Evolutionary conservation across 2,113 vertebrate species (phyloP).

Genomic region (Spheniscus mendiculus): DNA sequence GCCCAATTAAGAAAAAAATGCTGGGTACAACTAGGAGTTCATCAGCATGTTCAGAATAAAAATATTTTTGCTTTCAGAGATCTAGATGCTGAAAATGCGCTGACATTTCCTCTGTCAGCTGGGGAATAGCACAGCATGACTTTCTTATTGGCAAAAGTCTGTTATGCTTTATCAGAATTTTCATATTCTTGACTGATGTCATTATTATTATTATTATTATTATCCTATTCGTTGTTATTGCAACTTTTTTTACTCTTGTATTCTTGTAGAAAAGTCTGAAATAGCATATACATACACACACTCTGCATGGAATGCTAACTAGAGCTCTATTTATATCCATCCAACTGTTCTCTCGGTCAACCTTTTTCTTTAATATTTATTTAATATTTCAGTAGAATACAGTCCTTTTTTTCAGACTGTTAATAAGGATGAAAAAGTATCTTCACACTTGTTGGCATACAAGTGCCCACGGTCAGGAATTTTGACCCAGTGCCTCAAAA

Average conservation of each 20-base stretch:
- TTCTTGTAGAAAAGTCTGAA: not conserved
- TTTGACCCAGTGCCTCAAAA: not conserved
- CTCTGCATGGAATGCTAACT: not conserved
- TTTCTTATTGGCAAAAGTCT: not conserved
- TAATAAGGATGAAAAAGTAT: not conserved
- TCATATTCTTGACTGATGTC: not conserved
- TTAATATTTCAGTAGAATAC: not conserved
- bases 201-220: not conserved
- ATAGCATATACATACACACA: not conserved
- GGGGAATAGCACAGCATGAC: not conserved
- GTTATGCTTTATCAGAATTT: not conserved
- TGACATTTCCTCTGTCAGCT: not conserved
- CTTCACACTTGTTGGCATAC: not conserved
- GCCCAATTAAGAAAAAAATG: not conserved
- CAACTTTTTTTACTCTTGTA: not conserved
- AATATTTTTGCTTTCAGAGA: not conserved
- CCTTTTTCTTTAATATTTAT: not conserved
- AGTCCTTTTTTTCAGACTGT: not conserved
- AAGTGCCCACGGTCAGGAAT: not conserved
- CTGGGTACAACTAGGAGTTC: not conserved
- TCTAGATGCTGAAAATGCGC: not conserved
- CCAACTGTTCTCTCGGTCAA: not conserved
- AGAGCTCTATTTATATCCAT: not conserved
- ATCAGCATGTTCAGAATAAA: not conserved
- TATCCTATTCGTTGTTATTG: not conserved